These are phyloP conservation scores for Acropternis orthonyx DNA, from an alignment of 2,797 vertebrate genomes.

Conservation along the genomic window DNA sequence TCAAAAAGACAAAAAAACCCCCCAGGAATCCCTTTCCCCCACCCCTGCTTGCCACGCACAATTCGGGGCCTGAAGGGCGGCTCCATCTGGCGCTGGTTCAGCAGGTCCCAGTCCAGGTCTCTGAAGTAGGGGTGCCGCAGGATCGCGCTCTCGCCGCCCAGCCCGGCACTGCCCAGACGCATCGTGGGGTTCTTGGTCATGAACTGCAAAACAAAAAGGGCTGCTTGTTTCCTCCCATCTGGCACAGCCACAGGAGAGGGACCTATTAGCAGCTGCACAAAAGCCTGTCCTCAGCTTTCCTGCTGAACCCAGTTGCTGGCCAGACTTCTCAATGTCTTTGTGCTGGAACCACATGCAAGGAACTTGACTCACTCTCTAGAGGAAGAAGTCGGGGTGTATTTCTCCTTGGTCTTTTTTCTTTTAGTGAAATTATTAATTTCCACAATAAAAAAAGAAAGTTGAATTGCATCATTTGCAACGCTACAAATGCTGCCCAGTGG, in stretches of 20 bases:
- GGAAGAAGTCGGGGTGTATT: background rate
- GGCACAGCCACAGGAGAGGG: background rate
- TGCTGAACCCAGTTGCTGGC: constrained; percentile 49
- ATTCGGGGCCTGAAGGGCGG: constrained; percentile 96
- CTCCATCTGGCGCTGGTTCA: constrained; percentile 88
- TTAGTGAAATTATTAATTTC: background rate
- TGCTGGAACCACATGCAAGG: background rate
- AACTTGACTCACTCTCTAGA: constrained; percentile 24
- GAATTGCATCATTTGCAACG: constrained; percentile 5
- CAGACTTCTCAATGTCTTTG: constrained; percentile 31
- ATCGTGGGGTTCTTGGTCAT: constrained; percentile 91
- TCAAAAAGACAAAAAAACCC: background rate
- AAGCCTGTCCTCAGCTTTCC: constrained; percentile 63
- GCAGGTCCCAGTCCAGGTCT: constrained; percentile 89
- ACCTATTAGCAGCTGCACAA: constrained; percentile 3
- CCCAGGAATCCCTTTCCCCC: too few relatives aligned
- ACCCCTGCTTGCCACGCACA: constrained; percentile 77
- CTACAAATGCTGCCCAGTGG: background rate
- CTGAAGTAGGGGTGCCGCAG: constrained; percentile 87
- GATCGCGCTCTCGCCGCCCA: constrained; percentile 87
- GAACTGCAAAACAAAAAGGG: constrained; percentile 78
- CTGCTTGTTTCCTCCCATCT: constrained; percentile 35
- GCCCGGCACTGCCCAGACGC: constrained; percentile 86
- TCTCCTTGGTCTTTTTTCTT: constrained; percentile 18
- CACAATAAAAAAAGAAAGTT: constrained; percentile 1